A percentile compares a stretch with the other conserved stretches of the same genome.
Conservation (phyloP, 2,888 invertebrate genomes). For the Stratiomys singularior region DNA sequence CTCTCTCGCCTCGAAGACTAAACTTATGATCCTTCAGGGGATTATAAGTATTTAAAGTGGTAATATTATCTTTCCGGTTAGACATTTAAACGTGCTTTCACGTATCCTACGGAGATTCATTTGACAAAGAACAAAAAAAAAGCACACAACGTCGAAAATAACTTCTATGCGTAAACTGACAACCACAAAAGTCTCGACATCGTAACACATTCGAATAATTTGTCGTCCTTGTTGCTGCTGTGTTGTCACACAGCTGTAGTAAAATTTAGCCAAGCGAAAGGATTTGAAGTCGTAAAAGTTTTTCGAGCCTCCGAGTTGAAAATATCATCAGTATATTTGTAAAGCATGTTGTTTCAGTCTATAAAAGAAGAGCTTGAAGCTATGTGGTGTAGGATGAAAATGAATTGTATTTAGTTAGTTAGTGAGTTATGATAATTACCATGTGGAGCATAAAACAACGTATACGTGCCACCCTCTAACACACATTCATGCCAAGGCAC, state of each 20-base stretch:
- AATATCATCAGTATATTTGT: not conserved
- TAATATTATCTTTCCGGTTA: conserved; percentile 32
- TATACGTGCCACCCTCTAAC: too few species aligned
- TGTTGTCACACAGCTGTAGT: conserved; percentile 29
- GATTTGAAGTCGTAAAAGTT: conserved; percentile 41
- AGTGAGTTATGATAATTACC: conserved; percentile 32
- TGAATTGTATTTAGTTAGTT: conserved; percentile 36
- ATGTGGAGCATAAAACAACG: not conserved
- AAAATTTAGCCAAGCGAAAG: conserved; percentile 37
- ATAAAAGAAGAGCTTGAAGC: not conserved
- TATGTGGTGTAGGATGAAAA: conserved; percentile 1
- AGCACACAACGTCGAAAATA: too few species aligned
- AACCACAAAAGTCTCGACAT: conserved; percentile 30
- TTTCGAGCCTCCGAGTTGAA: conserved; percentile 14
- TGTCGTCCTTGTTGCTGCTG: too few species aligned
- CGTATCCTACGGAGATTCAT: conserved; percentile 42
- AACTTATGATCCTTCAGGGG: conserved; percentile 24
- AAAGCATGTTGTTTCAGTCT: conserved; percentile 1
- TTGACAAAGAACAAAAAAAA: conserved; percentile 6
- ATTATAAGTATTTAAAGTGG: conserved; percentile 27
- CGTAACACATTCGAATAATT: too few species aligned
- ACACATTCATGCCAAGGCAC: not conserved
- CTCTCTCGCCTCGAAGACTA: not conserved
- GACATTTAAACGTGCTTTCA: conserved; percentile 25
- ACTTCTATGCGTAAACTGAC: conserved; percentile 26